Evolutionary conservation across 2,797 vertebrate species (phyloP).

Genomic region (Vespertilio murinus): DNA sequence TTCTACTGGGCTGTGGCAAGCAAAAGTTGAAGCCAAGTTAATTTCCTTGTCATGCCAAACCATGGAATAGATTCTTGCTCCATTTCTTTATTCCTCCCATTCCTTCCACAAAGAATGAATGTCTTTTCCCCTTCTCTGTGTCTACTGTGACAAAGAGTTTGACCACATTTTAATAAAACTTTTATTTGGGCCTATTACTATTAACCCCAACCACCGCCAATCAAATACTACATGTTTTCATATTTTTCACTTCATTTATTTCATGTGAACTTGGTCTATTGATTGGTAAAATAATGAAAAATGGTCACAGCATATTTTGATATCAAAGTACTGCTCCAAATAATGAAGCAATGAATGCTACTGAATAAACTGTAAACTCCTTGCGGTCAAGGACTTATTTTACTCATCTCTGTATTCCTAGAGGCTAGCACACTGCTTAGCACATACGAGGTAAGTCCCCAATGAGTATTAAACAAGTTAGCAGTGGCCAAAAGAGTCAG

Average conservation of each 20-base stretch:
- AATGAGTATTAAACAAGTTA: conserved; percentile 13
- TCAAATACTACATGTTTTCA: neutral
- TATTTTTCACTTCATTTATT: conserved; percentile 42
- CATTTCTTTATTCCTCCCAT: neutral
- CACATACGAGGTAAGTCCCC: neutral
- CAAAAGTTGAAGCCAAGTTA: neutral
- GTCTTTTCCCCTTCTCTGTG: conserved; percentile 11
- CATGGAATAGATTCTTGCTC: neutral
- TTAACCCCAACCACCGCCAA: neutral
- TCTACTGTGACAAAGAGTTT: conserved; percentile 1
- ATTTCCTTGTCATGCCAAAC: neutral
- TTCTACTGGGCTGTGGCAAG: neutral
- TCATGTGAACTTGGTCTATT: neutral
- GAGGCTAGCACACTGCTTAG: neutral
- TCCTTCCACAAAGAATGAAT: neutral
- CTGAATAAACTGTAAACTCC: neutral
- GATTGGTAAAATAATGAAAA: conserved; percentile 21
- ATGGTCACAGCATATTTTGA: neutral
- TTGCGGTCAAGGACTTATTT: neutral
- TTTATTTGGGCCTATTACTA: conserved; percentile 2
- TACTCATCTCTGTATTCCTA: neutral
- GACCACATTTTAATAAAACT: neutral
- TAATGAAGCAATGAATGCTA: neutral
- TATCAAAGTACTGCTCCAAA: conserved; percentile 36
- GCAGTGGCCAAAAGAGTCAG: neutral